phyloP scores from a whole-genome alignment of 2,888 invertebrate genomes.

The Holacanthella duospinosa region DNA sequence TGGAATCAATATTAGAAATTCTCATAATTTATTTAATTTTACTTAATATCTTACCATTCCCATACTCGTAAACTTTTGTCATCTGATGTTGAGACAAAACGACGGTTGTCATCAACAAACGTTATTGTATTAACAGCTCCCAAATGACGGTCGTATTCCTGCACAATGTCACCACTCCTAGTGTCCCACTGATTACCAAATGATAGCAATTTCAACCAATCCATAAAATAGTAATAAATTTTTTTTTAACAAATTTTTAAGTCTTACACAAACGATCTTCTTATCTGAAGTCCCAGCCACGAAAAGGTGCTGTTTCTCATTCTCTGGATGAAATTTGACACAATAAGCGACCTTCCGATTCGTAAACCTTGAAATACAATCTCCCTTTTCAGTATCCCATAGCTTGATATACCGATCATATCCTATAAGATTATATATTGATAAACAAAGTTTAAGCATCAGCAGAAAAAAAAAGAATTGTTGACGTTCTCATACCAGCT shows the following conservation, averaged over 20 bases:
- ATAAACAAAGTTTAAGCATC: not conserved
- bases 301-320: conserved; percentile 92
- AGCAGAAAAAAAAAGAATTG: not conserved
- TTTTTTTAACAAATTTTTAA: not conserved
- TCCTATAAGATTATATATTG: conserved; percentile 42
- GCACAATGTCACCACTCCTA: conserved; percentile 85
- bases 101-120: conserved; percentile 94
- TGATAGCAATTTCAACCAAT: too few relatives aligned
- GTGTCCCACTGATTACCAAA: conserved; percentile 95
- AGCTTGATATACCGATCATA: conserved; percentile 96
- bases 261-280: conserved; percentile 93
- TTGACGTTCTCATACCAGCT: conserved; percentile 55
- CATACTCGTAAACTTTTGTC: conserved; percentile 97
- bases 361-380: conserved; percentile 74
- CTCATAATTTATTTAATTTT: too few relatives aligned
- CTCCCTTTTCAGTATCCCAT: conserved; percentile 98
- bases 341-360: conserved; percentile 96
- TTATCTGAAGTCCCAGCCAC: conserved; percentile 98
- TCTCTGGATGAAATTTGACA: conserved; percentile 94
- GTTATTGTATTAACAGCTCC: conserved; percentile 98
- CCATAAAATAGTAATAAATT: too few relatives aligned
- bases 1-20: not conserved
- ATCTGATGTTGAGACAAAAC: conserved; percentile 97
- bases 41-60: conserved; percentile 95
- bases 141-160: conserved; percentile 96